Evolutionary conservation across 2,797 vertebrate genomes (phyloP), one percentile per base, ranked within the genome.

Genomic region (Eidolon dupreanum): DNA sequence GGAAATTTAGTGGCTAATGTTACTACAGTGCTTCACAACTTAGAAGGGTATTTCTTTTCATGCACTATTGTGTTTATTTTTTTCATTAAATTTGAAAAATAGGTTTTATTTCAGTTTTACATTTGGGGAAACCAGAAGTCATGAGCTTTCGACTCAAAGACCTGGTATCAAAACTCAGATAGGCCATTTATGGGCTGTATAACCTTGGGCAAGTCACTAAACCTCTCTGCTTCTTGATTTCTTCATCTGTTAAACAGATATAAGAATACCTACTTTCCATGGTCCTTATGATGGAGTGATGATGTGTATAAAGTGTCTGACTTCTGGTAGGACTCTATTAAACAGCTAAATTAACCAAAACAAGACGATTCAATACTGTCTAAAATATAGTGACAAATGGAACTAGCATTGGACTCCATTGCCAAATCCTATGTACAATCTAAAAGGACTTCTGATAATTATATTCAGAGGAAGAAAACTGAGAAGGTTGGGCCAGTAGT

Each of bases 21-120:
- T 83, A 63, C 46, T 78, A 46, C 0, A 83, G 16, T 74, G 41
- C 53, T 93, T 94, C 41, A 61, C 31, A 41, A 86, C 9, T 96
- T 59, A 33, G 43, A 96, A 95, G 19, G 78, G 2, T n/a, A 49
- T 59, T 97, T 93, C 31, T 81, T 93, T 92, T 43, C 38, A 13
- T 93, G 43, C 6, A 31, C 61, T 36, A 31, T 85, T 16, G 79
- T 31, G 41, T 81, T 94, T 63, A 73, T 49, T 49, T 88, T 84
- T 65, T 33, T 19, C 53, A 41, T 84, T n/a, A 66, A n/a, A 90
- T 82, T 74, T 81, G 11, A 22, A 57, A 92, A 70, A 43, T 68
- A 66, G 24, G 6, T 73, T 82, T 90, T 77, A 66, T 63, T 91
- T 53, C 12, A 70, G 28, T 31, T 82, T 96, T 63, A 57, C 26